Evolutionary conservation across 2,113 vertebrate species (phyloP).

Genomic region (Rhinolophus sinicus): DNA sequence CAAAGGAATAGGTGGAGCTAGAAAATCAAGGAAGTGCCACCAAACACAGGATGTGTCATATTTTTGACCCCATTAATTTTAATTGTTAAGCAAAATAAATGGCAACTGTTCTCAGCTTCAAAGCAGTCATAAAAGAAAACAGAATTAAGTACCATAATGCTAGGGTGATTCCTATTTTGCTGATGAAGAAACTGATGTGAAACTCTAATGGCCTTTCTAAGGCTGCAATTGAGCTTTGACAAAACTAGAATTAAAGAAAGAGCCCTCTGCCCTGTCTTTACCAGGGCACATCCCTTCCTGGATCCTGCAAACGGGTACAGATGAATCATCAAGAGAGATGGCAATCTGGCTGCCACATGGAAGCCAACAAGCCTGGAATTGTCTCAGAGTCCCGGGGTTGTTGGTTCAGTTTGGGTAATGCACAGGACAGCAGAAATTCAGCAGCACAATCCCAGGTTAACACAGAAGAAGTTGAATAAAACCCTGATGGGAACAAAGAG

Average conservation of each 20-base stretch:
- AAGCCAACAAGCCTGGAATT: background rate
- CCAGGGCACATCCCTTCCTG: background rate
- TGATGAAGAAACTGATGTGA: slow-evolving; percentile 50
- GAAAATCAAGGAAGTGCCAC: slow-evolving; percentile 24
- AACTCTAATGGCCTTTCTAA: slow-evolving; percentile 9
- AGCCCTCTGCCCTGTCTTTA: background rate
- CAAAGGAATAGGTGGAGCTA: background rate
- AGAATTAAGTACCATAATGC: slow-evolving; percentile 42
- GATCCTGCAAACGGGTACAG: background rate
- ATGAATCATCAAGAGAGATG: slow-evolving; percentile 57
- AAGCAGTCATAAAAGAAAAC: slow-evolving; percentile 61
- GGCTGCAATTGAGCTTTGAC: background rate
- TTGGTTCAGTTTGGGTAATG: background rate
- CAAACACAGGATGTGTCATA: slow-evolving; percentile 16
- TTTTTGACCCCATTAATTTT: slow-evolving; percentile 58
- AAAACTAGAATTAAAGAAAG: slow-evolving; percentile 40
- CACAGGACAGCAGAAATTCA: background rate
- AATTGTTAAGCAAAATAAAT: slow-evolving; percentile 46
- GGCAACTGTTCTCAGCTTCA: slow-evolving; percentile 58
- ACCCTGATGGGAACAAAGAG: background rate
- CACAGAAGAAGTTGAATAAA: background rate
- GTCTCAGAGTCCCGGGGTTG: background rate
- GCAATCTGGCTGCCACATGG: slow-evolving; percentile 47
- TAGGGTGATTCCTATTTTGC: slow-evolving; percentile 49
- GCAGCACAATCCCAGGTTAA: background rate